Percentiles rank a stretch among this genome's conserved stretches.
phyloP scores from a whole-genome alignment of 2,797 vertebrate species.

The Coluber constrictor region DNA sequence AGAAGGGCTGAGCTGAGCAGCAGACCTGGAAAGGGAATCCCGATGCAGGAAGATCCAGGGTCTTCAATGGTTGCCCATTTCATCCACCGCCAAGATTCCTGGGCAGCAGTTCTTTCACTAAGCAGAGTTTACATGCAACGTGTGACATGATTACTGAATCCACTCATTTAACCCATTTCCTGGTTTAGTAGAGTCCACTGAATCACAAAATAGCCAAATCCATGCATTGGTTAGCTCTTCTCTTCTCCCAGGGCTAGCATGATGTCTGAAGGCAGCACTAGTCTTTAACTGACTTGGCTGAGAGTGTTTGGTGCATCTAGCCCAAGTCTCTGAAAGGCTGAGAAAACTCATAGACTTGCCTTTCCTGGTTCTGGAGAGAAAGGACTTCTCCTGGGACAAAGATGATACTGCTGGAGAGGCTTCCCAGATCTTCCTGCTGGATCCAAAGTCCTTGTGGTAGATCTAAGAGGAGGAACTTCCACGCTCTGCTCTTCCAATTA shows the following conservation, averaged over 20 bases:
- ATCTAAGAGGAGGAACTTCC: background rate
- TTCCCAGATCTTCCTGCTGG: background rate
- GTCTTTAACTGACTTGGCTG: background rate
- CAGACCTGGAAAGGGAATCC: background rate
- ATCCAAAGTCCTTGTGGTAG: no score
- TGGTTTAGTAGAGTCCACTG: background rate
- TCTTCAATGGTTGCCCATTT: no score
- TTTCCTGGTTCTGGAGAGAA: background rate
- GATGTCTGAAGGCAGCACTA: background rate
- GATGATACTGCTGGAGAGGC: background rate
- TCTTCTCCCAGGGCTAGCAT: background rate
- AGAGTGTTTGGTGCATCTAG: background rate
- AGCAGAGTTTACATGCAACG: background rate
- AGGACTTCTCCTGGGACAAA: background rate
- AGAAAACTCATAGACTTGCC: background rate
- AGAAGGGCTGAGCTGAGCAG: background rate
- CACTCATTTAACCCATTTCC: background rate
- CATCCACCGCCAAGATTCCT: background rate
- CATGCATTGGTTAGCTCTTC: background rate
- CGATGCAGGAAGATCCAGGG: no score
- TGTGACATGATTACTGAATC: background rate
- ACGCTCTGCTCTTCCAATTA: background rate
- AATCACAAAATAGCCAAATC: background rate
- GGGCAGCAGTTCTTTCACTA: no score
- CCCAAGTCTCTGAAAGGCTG: background rate